A percentile compares a stretch with the other conserved stretches of the same genome.
These are phyloP conservation scores for Apostichopus parvimensis DNA, from an alignment of 35 echinoderm and acorn worm species.

Conservation along the genomic window DNA sequence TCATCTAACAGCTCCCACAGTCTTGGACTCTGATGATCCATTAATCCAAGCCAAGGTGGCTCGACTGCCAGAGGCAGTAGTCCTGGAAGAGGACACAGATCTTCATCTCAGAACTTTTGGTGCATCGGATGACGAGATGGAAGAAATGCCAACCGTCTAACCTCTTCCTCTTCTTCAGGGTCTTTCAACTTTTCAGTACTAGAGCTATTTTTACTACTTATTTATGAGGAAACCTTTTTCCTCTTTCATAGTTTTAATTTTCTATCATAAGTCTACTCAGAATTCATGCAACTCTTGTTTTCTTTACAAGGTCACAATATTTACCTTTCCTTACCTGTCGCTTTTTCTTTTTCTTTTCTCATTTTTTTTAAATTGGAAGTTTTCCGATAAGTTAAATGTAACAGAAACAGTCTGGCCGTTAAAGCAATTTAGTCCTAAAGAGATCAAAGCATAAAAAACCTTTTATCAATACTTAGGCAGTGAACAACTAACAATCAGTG, in stretches of 20 bases:
- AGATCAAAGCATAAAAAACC: too few species aligned
- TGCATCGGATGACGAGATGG: conserved; percentile 1
- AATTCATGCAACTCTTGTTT: neutral
- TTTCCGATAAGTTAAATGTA: too few species aligned
- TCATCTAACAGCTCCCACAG: conserved; percentile 1
- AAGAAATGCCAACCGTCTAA: conserved; percentile 37
- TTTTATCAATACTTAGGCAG: too few species aligned
- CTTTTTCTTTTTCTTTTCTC: too few species aligned
- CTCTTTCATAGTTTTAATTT: neutral
- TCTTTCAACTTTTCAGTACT: conserved; percentile 58
- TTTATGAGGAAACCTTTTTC: conserved; percentile 21
- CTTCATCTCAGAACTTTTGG: conserved; percentile 27
- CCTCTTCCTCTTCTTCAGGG: neutral
- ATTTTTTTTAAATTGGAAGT: too few species aligned
- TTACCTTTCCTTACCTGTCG: too few species aligned
- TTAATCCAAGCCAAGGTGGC: conserved; percentile 21
- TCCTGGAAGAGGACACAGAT: conserved; percentile 23
- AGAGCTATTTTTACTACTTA: conserved; percentile 50
- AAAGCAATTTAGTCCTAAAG: too few species aligned
- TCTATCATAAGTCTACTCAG: neutral
- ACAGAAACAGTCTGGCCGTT: too few species aligned
- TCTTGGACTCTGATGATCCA: conserved; percentile 40
- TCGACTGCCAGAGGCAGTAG: conserved; percentile 17
- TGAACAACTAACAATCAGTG: too few species aligned
- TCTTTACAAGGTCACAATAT: too few species aligned